phyloP scores from a whole-genome alignment of 1,140 invertebrate genomes.

The Trigoniulus corallinus region DNA sequence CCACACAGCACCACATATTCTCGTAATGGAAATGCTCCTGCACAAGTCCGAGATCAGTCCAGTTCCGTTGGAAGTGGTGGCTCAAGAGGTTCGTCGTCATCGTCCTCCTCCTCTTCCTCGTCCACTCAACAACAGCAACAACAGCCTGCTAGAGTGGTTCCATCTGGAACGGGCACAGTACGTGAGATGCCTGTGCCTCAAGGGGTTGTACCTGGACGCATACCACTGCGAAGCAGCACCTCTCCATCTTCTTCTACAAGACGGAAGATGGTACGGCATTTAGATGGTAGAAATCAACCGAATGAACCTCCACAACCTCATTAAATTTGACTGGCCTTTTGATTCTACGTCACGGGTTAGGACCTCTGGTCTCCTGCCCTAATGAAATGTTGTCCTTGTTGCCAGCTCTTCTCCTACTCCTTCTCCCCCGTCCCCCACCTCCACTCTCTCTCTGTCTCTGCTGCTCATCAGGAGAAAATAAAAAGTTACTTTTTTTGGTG shows the following conservation, averaged over 20 bases:
- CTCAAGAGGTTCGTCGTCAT: neutral
- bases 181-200: neutral
- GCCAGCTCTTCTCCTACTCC: neutral
- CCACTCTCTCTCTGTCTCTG: too few relatives aligned
- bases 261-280: slow-evolving; percentile 13
- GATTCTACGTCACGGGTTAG: neutral
- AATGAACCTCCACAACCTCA: slow-evolving; percentile 17
- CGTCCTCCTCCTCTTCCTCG: neutral
- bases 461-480: too few relatives aligned
- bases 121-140: neutral
- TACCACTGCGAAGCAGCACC: neutral
- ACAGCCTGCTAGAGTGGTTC: neutral
- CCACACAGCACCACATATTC: too few relatives aligned
- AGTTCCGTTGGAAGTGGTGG: neutral
- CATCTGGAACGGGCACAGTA: slow-evolving; percentile 4
- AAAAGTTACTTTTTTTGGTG: too few relatives aligned
- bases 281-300: slow-evolving; percentile 17
- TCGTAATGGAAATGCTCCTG: too few relatives aligned
- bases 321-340: slow-evolving; percentile 6
- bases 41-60: neutral
- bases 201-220: neutral
- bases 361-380: neutral
- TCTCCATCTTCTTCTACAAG: slow-evolving; percentile 9
- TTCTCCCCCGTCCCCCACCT: neutral
- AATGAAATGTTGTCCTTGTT: neutral